These are phyloP conservation scores for Phylloscopus trochilus DNA, from an alignment of 2,113 vertebrate genomes.

Conservation along the genomic window DNA sequence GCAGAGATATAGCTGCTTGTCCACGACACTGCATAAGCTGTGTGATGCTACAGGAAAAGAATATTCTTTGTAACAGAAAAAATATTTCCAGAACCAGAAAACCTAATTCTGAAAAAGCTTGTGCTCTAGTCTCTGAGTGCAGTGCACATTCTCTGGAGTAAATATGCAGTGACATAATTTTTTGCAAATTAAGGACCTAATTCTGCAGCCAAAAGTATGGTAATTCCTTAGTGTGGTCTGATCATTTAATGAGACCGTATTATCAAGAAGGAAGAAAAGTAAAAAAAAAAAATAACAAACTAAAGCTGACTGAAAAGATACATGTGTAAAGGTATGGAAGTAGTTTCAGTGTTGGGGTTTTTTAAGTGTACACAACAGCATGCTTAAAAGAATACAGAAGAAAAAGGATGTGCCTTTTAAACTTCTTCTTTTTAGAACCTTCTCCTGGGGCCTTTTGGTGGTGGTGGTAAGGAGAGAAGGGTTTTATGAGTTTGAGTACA, in stretches of 20 bases:
- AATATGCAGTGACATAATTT: neutral
- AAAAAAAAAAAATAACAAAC: neutral
- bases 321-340: neutral
- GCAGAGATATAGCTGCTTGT: neutral
- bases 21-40: accelerated
- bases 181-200: neutral
- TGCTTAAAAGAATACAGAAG: neutral
- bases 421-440: neutral
- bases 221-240: neutral
- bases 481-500: neutral
- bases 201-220: neutral
- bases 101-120: neutral
- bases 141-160: neutral
- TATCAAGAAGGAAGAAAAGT: neutral
- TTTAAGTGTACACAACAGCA: neutral
- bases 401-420: neutral
- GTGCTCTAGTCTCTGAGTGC: neutral
- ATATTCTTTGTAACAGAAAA: neutral
- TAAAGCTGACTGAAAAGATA: neutral
- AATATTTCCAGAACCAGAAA: neutral
- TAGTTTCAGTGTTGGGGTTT: neutral
- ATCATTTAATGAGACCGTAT: neutral
- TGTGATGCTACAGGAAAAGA: neutral
- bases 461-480: neutral
- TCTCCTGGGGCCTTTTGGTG: neutral